A percentile compares a stretch with the other conserved stretches of the same genome.
Evolutionary conservation across 2,113 vertebrate genomes (phyloP).

Genomic region (Scalopus aquaticus): DNA sequence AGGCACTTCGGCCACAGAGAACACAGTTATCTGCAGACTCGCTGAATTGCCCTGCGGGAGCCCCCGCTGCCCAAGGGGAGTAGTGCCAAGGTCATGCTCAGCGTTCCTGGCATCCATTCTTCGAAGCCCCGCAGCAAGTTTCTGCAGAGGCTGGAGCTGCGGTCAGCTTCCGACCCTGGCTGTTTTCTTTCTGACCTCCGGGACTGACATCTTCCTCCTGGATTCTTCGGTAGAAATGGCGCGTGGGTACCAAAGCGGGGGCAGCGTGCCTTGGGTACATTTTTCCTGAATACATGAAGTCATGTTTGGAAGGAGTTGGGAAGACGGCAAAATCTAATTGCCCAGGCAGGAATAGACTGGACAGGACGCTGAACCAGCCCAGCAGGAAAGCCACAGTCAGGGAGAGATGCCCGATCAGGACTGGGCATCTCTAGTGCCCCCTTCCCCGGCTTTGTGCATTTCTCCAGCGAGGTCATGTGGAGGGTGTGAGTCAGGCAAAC

Average conservation of each 20-base stretch:
- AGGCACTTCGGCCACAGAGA: no score
- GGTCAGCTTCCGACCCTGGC: fast-evolving
- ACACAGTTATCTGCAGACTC: no score
- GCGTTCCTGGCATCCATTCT: neutral
- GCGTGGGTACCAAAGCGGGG: neutral
- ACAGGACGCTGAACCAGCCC: fast-evolving
- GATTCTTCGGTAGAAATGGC: neutral
- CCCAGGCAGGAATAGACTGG: neutral
- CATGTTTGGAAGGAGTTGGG: neutral
- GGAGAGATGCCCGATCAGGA: fast-evolving
- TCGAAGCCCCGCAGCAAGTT: neutral
- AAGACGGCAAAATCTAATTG: neutral
- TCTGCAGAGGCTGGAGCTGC: neutral
- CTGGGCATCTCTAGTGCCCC: fast-evolving
- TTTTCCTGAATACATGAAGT: neutral
- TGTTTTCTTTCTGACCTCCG: neutral
- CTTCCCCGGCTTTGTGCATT: neutral
- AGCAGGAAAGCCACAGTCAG: neutral
- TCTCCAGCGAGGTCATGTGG: neutral
- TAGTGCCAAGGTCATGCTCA: no score
- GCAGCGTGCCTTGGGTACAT: no score
- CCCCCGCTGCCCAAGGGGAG: no score
- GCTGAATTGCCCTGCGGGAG: no score
- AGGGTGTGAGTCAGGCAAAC: neutral
- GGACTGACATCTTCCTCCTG: neutral